phyloP scores from a whole-genome alignment of 2,888 invertebrate species.

The Cephus runcator region DNA sequence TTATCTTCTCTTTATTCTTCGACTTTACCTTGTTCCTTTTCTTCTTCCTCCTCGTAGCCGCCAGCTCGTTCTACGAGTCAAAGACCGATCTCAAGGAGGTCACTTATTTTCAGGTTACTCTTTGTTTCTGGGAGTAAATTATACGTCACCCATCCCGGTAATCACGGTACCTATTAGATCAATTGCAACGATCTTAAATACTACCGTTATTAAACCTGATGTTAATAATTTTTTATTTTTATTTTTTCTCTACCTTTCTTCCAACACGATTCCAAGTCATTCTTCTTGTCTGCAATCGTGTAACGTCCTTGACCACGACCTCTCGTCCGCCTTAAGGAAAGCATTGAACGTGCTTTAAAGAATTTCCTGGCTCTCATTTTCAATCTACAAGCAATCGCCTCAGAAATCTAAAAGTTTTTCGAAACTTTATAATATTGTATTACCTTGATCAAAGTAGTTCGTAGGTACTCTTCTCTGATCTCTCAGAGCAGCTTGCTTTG shows the following conservation, averaged over 20 bases:
- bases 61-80: constrained; percentile 56
- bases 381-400: not conserved
- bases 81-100: constrained; percentile 66
- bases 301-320: not conserved
- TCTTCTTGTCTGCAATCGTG: not conserved
- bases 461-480: not conserved
- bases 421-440: not conserved
- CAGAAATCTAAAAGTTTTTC: not conserved
- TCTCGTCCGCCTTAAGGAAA: not conserved
- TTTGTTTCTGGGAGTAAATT: constrained; percentile 36
- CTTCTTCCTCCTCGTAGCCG: constrained; percentile 24
- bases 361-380: not conserved
- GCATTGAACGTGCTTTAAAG: not conserved
- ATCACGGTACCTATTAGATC: not conserved
- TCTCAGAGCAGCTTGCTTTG: not conserved
- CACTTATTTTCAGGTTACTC: constrained; percentile 52
- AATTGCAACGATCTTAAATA: not conserved
- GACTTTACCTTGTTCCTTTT: constrained; percentile 27
- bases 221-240: not conserved
- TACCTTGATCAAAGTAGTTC: not conserved
- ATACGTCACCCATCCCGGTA: not conserved
- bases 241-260: not conserved
- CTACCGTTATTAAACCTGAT: not conserved
- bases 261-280: not conserved
- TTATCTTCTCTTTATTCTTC: constrained; percentile 28